phyloP scores from a whole-genome alignment of 1,140 invertebrate species.

The Drosophila mayri region DNA sequence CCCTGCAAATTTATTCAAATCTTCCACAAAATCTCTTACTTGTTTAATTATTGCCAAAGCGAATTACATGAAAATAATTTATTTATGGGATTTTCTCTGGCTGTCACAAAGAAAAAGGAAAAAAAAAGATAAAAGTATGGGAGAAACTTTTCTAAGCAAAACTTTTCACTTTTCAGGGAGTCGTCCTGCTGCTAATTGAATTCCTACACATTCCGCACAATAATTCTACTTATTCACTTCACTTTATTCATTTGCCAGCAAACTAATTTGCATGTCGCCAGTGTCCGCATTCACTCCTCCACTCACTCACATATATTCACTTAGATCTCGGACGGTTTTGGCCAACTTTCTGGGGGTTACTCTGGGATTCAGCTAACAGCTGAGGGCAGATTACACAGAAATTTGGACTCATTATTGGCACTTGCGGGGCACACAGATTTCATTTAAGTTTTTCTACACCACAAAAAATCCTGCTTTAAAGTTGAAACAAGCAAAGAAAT shows the following conservation, averaged over 20 bases:
- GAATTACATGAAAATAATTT: conserved; percentile 48
- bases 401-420: conserved; percentile 49
- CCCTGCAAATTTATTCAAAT: conserved; percentile 59
- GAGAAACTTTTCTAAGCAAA: conserved; percentile 20
- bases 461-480: not conserved
- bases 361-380: conserved; percentile 6
- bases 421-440: conserved; percentile 26
- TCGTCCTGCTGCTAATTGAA: conserved; percentile 57
- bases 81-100: conserved; percentile 30
- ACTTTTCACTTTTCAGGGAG: conserved; percentile 20
- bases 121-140: conserved; percentile 1
- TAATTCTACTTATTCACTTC: conserved; percentile 70
- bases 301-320: conserved; percentile 29
- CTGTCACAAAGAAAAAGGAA: not conserved
- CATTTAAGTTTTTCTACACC: conserved; percentile 14
- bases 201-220: conserved; percentile 60
- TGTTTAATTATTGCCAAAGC: conserved; percentile 43
- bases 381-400: conserved; percentile 8
- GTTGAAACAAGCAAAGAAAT: not conserved
- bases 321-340: conserved; percentile 38
- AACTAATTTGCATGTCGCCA: conserved; percentile 70
- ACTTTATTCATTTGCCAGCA: conserved; percentile 61
- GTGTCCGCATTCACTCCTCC: conserved; percentile 16
- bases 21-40: conserved; percentile 37
- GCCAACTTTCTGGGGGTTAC: conserved; percentile 21